Percentiles rank a stretch among this genome's conserved stretches.
phyloP scores from a whole-genome alignment of 2,113 vertebrate species.

The Taurulus bubalis region DNA sequence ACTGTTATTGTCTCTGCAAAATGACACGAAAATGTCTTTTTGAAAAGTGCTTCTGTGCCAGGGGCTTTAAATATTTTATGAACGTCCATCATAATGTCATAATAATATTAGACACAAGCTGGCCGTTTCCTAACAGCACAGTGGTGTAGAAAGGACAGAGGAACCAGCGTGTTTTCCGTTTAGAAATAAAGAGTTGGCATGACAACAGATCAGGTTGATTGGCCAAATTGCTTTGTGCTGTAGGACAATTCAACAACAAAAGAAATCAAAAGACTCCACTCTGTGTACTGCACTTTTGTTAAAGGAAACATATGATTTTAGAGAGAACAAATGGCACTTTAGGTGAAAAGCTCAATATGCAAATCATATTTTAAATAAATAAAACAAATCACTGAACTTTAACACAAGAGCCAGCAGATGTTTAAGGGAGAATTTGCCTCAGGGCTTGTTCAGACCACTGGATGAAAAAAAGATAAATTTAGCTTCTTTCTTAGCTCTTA shows the following conservation, averaged over 20 bases:
- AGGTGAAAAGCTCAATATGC: conserved; percentile 9
- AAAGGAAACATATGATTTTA: conserved; percentile 12
- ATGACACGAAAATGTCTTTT: conserved; percentile 31
- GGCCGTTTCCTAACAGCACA: background rate
- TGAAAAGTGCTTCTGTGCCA: conserved; percentile 13
- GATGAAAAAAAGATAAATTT: conserved; percentile 6
- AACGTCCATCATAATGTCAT: conserved; percentile 16
- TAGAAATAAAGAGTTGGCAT: conserved; percentile 18
- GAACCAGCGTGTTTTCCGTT: background rate
- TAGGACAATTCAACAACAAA: conserved; percentile 7
- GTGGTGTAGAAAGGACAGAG: background rate
- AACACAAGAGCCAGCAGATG: conserved; percentile 19
- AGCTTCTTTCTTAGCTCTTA: conserved; percentile 12
- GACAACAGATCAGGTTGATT: conserved; percentile 18
- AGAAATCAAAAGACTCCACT: background rate
- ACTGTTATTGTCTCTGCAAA: conserved; percentile 23
- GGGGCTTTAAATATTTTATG: conserved; percentile 51
- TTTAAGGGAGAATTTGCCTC: background rate
- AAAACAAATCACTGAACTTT: conserved; percentile 13
- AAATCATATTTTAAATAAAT: background rate
- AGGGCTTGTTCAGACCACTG: conserved; percentile 5
- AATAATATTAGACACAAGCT: background rate
- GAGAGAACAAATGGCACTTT: background rate
- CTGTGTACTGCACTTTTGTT: background rate
- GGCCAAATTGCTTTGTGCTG: conserved; percentile 40